Evolutionary conservation across 2,797 vertebrate genomes (phyloP), one percentile per base, ranked within the genome.

Genomic region (Leptoclinus maculatus): DNA sequence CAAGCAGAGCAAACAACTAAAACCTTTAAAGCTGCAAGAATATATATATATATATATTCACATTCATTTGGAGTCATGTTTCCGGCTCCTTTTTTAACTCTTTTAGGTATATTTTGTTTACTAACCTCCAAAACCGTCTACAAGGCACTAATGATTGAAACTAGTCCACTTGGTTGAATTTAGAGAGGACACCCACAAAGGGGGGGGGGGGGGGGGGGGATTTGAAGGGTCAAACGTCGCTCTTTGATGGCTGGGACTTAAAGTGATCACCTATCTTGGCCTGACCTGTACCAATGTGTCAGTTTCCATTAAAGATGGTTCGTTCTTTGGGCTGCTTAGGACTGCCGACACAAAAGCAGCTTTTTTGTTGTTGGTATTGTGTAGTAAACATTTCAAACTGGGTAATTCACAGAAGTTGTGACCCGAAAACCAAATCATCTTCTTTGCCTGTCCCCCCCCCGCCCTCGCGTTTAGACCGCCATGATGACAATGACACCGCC

Each of bases 391-490:
- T 70, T 34, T 58, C 17, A 54, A 64, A 38, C 12, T 13, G 45
- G 1, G 16, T 6, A 32, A 59, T 16, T 57, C 66, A 25, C 36
- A 23, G 25, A 66, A 14, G 34, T 64, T 66, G 53, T 53, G 60
- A 78, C 64, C 2, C 39, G 39, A 13, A 65, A 49, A 5, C 23
- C 25, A 53, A 47, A 54, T 43, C 32, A 21, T 67, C 32, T 5
- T 23, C 62, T 71, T 69, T 62, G 64, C 66, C 54, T 68, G 58
- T 74, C 29, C 29, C 29, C 29, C 29, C 29, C 29, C 5, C 5
- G 2, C 0, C 41, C n/a, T 9, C 13, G 1, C 69, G 71, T 83
- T 82, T 74, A 58, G 63, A 83, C 66, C 81, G 65, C 39, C 45
- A 16, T 17, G 41, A 74, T 63, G 29, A 78, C 39, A 36, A 49